Percentiles rank a stretch among this genome's conserved stretches.
phyloP scores from a whole-genome alignment of 35 echinoderm and acorn worm species.

The Amphiura filiformis region DNA sequence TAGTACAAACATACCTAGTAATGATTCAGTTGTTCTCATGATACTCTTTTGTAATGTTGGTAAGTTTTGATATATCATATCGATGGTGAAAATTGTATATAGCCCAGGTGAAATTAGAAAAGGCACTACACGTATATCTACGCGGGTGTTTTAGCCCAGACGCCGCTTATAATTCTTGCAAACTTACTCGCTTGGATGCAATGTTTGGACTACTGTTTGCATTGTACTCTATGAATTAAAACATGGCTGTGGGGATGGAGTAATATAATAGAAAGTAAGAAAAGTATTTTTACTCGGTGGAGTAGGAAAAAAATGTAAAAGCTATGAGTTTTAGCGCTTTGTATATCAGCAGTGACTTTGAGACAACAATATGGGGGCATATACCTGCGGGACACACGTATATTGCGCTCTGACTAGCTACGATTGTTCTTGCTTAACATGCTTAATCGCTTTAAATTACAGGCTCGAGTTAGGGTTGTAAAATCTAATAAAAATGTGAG shows the following conservation, averaged over 20 bases:
- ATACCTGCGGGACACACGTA: not conserved
- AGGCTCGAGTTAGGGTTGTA: not conserved
- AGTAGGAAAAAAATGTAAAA: not conserved
- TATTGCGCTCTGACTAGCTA: not conserved
- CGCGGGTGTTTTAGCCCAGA: not conserved
- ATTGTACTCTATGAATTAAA: constrained; percentile 1
- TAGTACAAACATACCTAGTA: too few relatives aligned
- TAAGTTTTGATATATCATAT: too few relatives aligned
- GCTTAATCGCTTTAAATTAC: not conserved
- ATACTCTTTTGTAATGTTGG: too few relatives aligned
- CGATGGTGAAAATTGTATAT: too few relatives aligned
- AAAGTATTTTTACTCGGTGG: not conserved
- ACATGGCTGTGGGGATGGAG: not conserved
- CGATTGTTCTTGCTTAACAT: not conserved
- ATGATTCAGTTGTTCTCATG: too few relatives aligned
- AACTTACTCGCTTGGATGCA: not conserved
- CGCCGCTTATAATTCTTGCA: not conserved
- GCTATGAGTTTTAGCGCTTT: not conserved
- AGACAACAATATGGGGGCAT: not conserved
- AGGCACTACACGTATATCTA: too few relatives aligned
- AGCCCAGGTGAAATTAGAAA: too few relatives aligned
- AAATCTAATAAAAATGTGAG: constrained; percentile 1
- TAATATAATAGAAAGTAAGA: not conserved
- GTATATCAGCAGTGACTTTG: not conserved
- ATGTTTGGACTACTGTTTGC: not conserved